phyloP scores from a whole-genome alignment of 1,140 invertebrate genomes.

The Phthorimaea operculella region DNA sequence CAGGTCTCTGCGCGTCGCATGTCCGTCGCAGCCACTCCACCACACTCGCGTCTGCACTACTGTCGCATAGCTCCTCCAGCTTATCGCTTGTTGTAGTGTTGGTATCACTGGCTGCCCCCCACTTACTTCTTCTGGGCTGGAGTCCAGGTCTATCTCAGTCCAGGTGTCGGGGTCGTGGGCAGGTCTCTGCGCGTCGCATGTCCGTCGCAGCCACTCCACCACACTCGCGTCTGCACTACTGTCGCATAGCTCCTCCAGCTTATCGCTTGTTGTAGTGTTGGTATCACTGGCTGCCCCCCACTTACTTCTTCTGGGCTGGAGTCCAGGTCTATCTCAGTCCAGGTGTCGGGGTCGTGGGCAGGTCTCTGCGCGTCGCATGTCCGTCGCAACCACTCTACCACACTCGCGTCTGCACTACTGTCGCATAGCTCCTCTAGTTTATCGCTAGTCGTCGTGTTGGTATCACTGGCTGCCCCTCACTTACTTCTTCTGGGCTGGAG shows the following conservation, averaged over 20 bases:
- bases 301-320: slow-evolving; percentile 67
- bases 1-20: slow-evolving; percentile 23
- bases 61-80: no score
- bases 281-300: slow-evolving; percentile 47
- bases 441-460: slow-evolving; percentile 36
- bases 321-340: slow-evolving; percentile 68
- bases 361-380: slow-evolving; percentile 26
- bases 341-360: slow-evolving; percentile 58
- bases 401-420: slow-evolving; percentile 39
- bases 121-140: slow-evolving; percentile 65
- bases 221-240: slow-evolving; percentile 43
- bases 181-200: slow-evolving; percentile 25
- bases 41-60: no score
- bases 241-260: slow-evolving; percentile 45
- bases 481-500: slow-evolving; percentile 67
- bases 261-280: slow-evolving; percentile 35
- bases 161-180: slow-evolving; percentile 60
- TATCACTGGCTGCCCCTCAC: slow-evolving; percentile 39
- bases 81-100: slow-evolving; percentile 34
- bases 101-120: slow-evolving; percentile 45
- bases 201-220: slow-evolving; percentile 46
- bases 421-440: slow-evolving; percentile 47
- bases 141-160: slow-evolving; percentile 68
- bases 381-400: slow-evolving; percentile 48
- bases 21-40: slow-evolving; percentile 38